Conservation (phyloP, 2,113 vertebrate species). For the Antechinus flavipes region DNA sequence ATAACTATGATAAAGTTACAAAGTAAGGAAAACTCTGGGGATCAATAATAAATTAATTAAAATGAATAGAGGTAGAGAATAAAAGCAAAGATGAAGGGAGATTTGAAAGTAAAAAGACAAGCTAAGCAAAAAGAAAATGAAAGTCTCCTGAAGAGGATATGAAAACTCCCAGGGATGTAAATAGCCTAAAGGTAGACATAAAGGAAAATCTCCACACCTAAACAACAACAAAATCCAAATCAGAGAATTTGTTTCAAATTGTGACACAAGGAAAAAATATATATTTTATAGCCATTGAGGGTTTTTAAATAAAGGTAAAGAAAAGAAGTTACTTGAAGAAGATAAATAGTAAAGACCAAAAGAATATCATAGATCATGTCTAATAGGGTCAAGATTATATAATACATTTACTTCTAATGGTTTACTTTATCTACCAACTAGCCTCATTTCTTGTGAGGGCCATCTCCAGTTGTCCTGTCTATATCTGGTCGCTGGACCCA, state of each 20-base stretch:
- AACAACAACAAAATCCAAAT: slow-evolving; percentile 21
- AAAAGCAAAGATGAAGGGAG: slow-evolving; percentile 19
- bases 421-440: slow-evolving; percentile 19
- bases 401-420: slow-evolving; percentile 41
- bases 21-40: neutral
- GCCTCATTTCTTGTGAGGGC: neutral
- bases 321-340: slow-evolving; percentile 46
- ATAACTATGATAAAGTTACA: slow-evolving; percentile 30
- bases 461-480: too few species aligned
- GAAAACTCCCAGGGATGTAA: slow-evolving; percentile 16
- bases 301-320: slow-evolving; percentile 35
- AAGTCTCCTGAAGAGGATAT: slow-evolving; percentile 41
- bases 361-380: slow-evolving; percentile 51
- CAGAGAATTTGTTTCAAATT: neutral
- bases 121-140: slow-evolving; percentile 56
- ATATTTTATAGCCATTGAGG: slow-evolving; percentile 36
- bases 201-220: slow-evolving; percentile 7
- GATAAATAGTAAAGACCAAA: slow-evolving; percentile 55
- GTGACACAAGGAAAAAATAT: neutral
- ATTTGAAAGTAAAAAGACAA: slow-evolving; percentile 19
- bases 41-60: slow-evolving; percentile 51
- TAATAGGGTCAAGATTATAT: neutral
- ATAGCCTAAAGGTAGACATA: neutral
- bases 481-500: too few species aligned
- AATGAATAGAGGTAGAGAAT: slow-evolving; percentile 41